Conservation (phyloP, 1,140 invertebrate genomes). For the Stegodyphus mimosarum region DNA sequence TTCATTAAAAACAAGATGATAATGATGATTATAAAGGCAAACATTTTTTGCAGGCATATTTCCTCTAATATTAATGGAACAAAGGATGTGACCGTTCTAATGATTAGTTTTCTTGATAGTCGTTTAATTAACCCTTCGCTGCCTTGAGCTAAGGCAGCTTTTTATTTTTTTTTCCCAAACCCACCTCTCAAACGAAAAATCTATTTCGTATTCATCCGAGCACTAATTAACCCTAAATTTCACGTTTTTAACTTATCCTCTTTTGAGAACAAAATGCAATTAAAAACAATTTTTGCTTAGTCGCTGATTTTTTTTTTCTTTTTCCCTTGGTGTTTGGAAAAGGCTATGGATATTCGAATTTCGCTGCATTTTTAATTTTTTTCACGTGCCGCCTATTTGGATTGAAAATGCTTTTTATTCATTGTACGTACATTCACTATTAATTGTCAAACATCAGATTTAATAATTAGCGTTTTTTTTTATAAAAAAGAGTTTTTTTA, state of each 20-base stretch:
- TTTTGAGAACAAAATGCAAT: conserved; percentile 20
- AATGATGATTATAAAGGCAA: conserved; percentile 51
- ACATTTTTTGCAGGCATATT: conserved; percentile 7
- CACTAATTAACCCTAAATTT: conserved; percentile 56
- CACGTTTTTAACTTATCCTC: conserved; percentile 41
- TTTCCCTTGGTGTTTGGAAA: conserved; percentile 35
- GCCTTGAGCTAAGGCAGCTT: conserved; percentile 31
- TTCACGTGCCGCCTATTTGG: conserved; percentile 15
- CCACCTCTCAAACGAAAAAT: conserved; percentile 31
- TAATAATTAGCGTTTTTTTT: conserved; percentile 50
- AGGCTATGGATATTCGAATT: conserved; percentile 26
- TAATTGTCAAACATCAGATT: conserved; percentile 58
- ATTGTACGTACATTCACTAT: conserved; percentile 31
- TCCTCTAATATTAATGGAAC: conserved; percentile 51
- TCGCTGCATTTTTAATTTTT: neutral
- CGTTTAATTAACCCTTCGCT: conserved; percentile 52
- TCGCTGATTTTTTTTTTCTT: conserved; percentile 19
- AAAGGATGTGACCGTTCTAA: conserved; percentile 36
- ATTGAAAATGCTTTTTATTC: conserved; percentile 30
- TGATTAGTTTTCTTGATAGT: conserved; percentile 52
- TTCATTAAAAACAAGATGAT: conserved; percentile 54
- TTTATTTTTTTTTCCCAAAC: neutral
- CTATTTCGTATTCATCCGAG: conserved; percentile 35
- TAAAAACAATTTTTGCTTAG: conserved; percentile 25
- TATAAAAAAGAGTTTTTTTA: neutral